phyloP scores from a whole-genome alignment of 2,797 vertebrate species.

The Chaunax sp. region DNA sequence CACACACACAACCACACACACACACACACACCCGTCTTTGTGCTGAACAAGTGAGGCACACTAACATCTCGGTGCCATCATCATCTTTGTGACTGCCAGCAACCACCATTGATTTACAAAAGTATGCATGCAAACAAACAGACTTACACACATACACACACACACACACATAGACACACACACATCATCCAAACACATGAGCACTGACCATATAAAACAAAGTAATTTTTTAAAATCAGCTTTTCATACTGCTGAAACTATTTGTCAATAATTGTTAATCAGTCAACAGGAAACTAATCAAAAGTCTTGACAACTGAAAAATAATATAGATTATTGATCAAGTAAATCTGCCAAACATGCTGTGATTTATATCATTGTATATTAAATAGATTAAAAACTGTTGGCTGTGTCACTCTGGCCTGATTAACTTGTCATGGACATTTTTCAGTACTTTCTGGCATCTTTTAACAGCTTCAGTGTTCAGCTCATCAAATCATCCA shows the following conservation, averaged over 20 bases:
- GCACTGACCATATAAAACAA: slow-evolving; percentile 36
- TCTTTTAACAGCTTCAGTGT: not conserved
- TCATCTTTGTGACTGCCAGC: slow-evolving; percentile 90
- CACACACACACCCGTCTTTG: slow-evolving; percentile 87
- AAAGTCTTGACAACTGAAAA: not conserved
- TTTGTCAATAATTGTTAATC: not conserved
- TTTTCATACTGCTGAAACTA: slow-evolving; percentile 7
- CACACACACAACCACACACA: slow-evolving; percentile 74
- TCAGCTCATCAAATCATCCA: not conserved
- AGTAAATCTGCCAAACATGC: slow-evolving; percentile 6
- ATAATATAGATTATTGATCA: slow-evolving; percentile 14
- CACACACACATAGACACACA: slow-evolving; percentile 13
- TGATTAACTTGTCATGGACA: slow-evolving; percentile 14
- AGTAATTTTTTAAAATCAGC: not conserved
- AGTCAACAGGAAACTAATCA: slow-evolving; percentile 18
- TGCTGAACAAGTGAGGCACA: slow-evolving; percentile 96
- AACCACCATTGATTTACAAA: slow-evolving; percentile 95
- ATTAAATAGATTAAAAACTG: slow-evolving; percentile 11
- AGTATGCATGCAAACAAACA: slow-evolving; percentile 78
- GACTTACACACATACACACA: slow-evolving; percentile 73
- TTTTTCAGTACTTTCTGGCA: slow-evolving; percentile 13
- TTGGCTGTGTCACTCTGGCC: slow-evolving; percentile 5
- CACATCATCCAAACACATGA: slow-evolving; percentile 49
- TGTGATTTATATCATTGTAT: slow-evolving; percentile 12
- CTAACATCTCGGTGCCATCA: slow-evolving; percentile 95